phyloP scores from a whole-genome alignment of 2,113 vertebrate species.

The Ammospiza nelsoni region DNA sequence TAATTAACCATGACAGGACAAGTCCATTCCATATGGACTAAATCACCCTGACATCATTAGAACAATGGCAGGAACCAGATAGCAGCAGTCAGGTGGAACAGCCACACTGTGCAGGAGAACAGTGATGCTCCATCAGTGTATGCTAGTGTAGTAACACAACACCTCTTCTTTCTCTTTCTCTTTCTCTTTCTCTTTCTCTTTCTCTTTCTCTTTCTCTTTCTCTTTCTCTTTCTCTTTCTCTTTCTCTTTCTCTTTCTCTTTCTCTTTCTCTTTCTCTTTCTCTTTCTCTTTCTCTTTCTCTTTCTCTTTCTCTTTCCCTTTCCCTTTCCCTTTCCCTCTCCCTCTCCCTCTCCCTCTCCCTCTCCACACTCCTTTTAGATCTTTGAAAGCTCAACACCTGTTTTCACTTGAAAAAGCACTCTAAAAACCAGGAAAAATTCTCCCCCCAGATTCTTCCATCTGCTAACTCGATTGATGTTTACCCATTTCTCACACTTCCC shows the following conservation, averaged over 20 bases:
- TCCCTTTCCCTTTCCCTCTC: too few relatives aligned
- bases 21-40: constrained; percentile 14
- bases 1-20: constrained; percentile 52
- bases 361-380: too few relatives aligned
- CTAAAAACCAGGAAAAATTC: not conserved
- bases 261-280: too few relatives aligned
- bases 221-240: too few relatives aligned
- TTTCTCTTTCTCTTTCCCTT: too few relatives aligned
- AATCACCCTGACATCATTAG: constrained; percentile 27
- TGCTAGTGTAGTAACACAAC: not conserved
- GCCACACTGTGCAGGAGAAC: not conserved
- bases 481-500: not conserved
- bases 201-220: too few relatives aligned
- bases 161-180: too few relatives aligned
- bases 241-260: too few relatives aligned
- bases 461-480: not conserved
- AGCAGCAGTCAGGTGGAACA: not conserved
- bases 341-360: too few relatives aligned
- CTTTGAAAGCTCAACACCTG: not conserved
- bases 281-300: too few relatives aligned
- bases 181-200: too few relatives aligned
- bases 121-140: not conserved
- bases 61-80: not conserved
- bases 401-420: not conserved
- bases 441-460: not conserved